These are phyloP conservation scores for Tupaia chinensis DNA, from an alignment of 2,113 vertebrate species.

Conservation along the genomic window DNA sequence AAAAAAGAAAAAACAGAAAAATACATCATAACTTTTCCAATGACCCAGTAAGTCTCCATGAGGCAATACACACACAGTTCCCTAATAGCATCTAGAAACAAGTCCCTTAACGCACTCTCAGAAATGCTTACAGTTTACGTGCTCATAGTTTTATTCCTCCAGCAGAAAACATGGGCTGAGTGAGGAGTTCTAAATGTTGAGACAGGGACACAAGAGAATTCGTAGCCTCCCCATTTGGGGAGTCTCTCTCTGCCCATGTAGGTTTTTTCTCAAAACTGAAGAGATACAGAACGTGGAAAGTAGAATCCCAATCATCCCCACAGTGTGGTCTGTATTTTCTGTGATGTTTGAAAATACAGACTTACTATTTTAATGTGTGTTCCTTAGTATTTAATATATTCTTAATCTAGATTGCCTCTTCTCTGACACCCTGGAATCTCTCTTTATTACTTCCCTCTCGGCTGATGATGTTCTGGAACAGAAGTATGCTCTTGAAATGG, in stretches of 20 bases:
- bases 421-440: conserved; percentile 32
- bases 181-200: not conserved
- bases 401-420: conserved; percentile 13
- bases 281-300: not conserved
- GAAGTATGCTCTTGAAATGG: not conserved
- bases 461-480: conserved; percentile 57
- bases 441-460: conserved; percentile 28
- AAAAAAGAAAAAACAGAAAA: not conserved
- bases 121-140: not conserved
- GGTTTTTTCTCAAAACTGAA: conserved; percentile 12
- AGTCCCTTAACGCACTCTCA: not conserved
- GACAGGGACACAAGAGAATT: not conserved
- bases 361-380: not conserved
- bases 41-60: too few species aligned
- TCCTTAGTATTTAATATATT: conserved; percentile 21
- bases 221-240: not conserved
- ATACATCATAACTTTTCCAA: too few species aligned
- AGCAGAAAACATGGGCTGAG: not conserved
- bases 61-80: too few species aligned
- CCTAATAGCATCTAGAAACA: not conserved
- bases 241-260: not conserved
- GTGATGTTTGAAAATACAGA: not conserved
- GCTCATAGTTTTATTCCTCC: not conserved
- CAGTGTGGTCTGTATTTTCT: not conserved
- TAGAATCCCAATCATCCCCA: too few species aligned